These are phyloP conservation scores for Thripadectes ignobilis DNA, from an alignment of 2,797 vertebrate genomes.

Conservation along the genomic window DNA sequence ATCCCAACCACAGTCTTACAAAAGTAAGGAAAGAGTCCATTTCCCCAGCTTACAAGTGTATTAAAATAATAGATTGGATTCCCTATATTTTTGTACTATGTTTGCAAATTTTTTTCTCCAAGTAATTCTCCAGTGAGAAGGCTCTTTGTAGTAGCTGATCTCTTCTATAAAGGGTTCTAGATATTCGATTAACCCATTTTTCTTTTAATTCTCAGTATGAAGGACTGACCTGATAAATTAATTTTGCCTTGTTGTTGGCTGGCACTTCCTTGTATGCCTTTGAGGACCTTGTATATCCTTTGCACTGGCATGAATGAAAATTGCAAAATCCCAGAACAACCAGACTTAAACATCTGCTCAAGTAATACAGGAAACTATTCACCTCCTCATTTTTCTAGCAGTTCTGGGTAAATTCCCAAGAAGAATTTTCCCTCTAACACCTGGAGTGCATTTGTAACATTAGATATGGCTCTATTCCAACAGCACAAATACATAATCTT, in stretches of 20 bases:
- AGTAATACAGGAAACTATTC: slow-evolving; percentile 32
- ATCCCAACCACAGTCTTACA: background rate
- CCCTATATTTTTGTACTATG: background rate
- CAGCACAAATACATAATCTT: background rate
- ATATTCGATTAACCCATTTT: background rate
- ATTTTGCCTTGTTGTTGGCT: background rate
- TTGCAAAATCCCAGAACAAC: background rate
- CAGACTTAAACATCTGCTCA: slow-evolving; percentile 11
- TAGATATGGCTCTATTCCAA: slow-evolving; percentile 23
- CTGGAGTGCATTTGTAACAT: slow-evolving; percentile 37
- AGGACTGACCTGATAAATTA: background rate
- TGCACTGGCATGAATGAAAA: background rate
- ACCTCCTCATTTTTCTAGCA: background rate
- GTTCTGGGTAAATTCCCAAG: background rate
- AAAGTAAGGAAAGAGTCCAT: background rate
- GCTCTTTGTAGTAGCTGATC: background rate
- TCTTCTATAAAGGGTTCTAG: background rate
- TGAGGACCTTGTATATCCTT: background rate
- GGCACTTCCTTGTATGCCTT: background rate
- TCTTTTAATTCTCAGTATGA: background rate
- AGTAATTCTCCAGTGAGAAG: background rate
- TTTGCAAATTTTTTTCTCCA: background rate
- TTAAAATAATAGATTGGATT: background rate
- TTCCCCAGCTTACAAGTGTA: background rate
- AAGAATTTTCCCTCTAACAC: slow-evolving; percentile 16